Percentiles rank a stretch among this genome's conserved stretches.
Evolutionary conservation across 1,140 invertebrate genomes (phyloP).

Genomic region (Microvelia longipes): DNA sequence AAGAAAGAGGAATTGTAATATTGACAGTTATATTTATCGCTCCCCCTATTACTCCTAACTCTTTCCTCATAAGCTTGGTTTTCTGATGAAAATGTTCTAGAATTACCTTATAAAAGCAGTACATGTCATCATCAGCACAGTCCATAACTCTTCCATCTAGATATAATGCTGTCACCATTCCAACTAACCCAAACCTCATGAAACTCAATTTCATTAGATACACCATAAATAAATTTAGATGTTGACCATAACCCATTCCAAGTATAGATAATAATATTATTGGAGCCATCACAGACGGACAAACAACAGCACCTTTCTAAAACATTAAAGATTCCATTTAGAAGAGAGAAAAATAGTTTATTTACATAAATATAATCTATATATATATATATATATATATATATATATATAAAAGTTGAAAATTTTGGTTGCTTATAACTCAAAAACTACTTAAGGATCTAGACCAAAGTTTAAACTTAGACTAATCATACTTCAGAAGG

Average conservation of each 20-base stretch:
- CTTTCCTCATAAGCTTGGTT: too few species aligned
- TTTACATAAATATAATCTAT: background rate
- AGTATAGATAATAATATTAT: constrained; percentile 30
- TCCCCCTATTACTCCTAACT: too few species aligned
- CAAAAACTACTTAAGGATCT: too few species aligned
- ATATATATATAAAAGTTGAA: too few species aligned
- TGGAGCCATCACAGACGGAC: constrained; percentile 27
- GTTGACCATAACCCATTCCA: constrained; percentile 30
- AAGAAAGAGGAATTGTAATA: too few species aligned
- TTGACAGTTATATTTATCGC: too few species aligned
- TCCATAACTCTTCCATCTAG: constrained; percentile 31
- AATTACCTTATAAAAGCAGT: constrained; percentile 23
- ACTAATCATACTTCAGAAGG: too few species aligned
- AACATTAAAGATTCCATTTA: background rate
- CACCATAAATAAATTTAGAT: constrained; percentile 35
- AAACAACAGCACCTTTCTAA: constrained; percentile 31
- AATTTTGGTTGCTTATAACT: too few species aligned
- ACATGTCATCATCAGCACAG: constrained; percentile 12
- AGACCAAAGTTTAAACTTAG: too few species aligned
- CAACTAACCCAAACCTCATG: constrained; percentile 39
- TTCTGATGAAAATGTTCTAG: too few species aligned
- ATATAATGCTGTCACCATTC: constrained; percentile 37
- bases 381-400: too few species aligned
- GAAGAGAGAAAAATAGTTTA: background rate
- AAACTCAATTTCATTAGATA: constrained; percentile 40